Base-by-base conservation (phyloP, 2,888 invertebrate species). In the Lagria hirta region DNA sequence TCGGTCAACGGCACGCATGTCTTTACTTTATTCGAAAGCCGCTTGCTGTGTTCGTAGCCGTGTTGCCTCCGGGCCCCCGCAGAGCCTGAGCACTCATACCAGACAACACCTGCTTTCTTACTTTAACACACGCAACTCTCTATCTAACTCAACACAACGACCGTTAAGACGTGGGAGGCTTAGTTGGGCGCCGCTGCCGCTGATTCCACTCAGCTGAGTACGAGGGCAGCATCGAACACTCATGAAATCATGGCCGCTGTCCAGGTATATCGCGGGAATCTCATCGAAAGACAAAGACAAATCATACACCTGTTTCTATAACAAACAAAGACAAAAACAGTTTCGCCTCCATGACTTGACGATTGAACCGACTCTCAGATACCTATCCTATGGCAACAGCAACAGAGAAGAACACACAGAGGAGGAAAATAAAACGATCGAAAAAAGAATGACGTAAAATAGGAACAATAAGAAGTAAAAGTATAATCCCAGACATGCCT, bases 31-130 rank as follows among this genome's bases (percentile, higher is more conserved):
- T 57, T 59, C 63, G 43, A 49, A 52, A 48, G 57, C 52, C 57
- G 50, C 54, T 61, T 55, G 61, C 60, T 54, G 79, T 78, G 58
- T 58, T 58, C 61, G 56, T 59, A 57, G 56, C 57, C 56, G 58
- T 53, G 80, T 80, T 79, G 80, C 82, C 82, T 81, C 81, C 80
- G 80, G 81, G 79, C 79, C 79, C 79, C 79, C 74, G 65, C 62
- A 55, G 75, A n/a, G n/a, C n/a, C n/a, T n/a, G n/a, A n/a, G n/a
- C n/a, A n/a, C n/a, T n/a, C n/a, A n/a, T n/a, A n/a, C n/a, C n/a
- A 75, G 75, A 75, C 74, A 75, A 74, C 74, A 75, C 73, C 22
- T 36, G 47, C 52, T 73, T 60, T 75, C 73, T 69, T 65, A 7
- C 13, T 47, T 73, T 66, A 67, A 27, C 33, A 16, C 38, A 32